Base-by-base conservation (phyloP, 1,140 invertebrate species). In the Drepana arcuata region DNA sequence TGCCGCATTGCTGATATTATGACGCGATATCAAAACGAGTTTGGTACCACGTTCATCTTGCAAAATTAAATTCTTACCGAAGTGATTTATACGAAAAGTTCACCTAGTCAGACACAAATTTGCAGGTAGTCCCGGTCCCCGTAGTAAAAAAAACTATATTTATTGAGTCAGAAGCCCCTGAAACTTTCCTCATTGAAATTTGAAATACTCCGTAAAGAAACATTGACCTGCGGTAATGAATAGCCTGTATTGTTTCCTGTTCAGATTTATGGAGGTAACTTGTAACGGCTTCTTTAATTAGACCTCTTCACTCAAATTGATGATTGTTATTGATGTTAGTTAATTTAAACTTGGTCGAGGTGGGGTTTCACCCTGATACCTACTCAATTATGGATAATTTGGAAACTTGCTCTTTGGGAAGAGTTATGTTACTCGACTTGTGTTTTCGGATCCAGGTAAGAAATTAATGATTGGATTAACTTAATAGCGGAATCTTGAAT, bases 281-380 rank as follows among this genome's bases (percentile, higher is more conserved):
- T 78, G 72, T 78, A 78, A 78, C 69, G 70, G 71, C 73, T 81
- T 78, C 73, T 77, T 77, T 77, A 81, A 81, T 78, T 79, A 81
- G 64, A 75, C 64, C 78, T 75, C 73, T 81, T 77, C 58, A 74
- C 61, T 69, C 72, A 77, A 80, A 81, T 77, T 77, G 64, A 80
- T 80, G 75, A 79, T 77, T 73, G 73, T 74, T 66, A 60, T 63
- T 72, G 65, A 74, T 70, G 60, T 66, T 53, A 63, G 48, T 66
- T 64, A 65, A 74, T 70, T 71, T 65, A 57, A 72, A 71, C 73
- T 67, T 63, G 56, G 40, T 58, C 42, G 41, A 41, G 41, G 45
- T 34, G 38, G 48, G 48, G 50, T 53, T 49, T 63, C 48, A 59
- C 48, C 43, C 49, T 55, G 36, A 54, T 54, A 46, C 41, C 32